Evolutionary conservation across 1,140 invertebrate species (phyloP).

Genomic region (Drosophila paulistorum): DNA sequence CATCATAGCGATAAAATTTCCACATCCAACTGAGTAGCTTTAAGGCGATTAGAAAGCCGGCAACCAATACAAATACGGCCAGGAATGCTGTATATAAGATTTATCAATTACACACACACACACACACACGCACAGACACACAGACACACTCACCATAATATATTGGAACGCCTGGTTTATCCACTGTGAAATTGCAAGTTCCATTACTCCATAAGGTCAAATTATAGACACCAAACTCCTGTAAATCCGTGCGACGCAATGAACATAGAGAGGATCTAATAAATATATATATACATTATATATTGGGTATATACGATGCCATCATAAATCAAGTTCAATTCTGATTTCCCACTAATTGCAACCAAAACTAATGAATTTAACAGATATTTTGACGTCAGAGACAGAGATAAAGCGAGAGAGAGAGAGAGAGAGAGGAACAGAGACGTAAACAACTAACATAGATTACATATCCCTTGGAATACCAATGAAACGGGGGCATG

Average conservation of each 20-base stretch:
- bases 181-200: conserved; percentile 85
- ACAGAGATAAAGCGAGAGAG: not conserved
- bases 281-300: not conserved
- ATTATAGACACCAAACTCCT: conserved; percentile 90
- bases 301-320: not conserved
- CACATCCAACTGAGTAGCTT: conserved; percentile 61
- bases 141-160: conserved; percentile 87
- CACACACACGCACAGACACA: not conserved
- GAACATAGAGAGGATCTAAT: conserved; percentile 66
- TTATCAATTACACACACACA: too few relatives aligned
- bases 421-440: too few relatives aligned
- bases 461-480: too few relatives aligned
- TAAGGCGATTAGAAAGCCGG: conserved; percentile 53
- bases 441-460: too few relatives aligned
- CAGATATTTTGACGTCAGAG: not conserved
- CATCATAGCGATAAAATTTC: conserved; percentile 64
- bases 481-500: too few relatives aligned
- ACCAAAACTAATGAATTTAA: not conserved
- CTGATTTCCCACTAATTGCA: not conserved
- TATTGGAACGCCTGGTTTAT: conserved; percentile 88
- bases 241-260: conserved; percentile 86
- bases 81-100: conserved; percentile 55
- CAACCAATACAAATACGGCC: conserved; percentile 65
- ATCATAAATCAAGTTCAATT: conserved; percentile 4
- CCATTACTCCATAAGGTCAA: conserved; percentile 84